These are phyloP conservation scores for Morpho achilles DNA, from an alignment of 2,888 invertebrate species.

Conservation along the genomic window DNA sequence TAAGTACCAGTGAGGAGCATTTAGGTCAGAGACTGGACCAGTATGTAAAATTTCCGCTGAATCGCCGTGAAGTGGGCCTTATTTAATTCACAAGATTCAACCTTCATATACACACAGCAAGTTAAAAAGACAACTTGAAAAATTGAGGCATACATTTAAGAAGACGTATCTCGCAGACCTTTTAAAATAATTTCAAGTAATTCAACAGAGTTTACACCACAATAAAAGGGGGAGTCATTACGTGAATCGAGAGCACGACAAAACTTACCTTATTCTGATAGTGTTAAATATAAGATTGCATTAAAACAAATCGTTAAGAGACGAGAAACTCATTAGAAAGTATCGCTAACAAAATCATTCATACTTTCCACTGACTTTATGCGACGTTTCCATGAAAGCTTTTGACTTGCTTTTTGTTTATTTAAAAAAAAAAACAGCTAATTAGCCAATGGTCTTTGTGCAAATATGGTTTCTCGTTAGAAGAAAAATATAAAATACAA, in stretches of 20 bases:
- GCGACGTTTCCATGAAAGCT: conserved; percentile 29
- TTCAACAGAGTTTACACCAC: conserved; percentile 12
- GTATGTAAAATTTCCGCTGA: too few relatives aligned
- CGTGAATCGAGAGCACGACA: not conserved
- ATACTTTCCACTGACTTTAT: conserved; percentile 27
- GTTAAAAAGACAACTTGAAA: too few relatives aligned
- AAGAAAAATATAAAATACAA: conserved; percentile 8
- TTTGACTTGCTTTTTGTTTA: conserved; percentile 30
- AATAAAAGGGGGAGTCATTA: conserved; percentile 12
- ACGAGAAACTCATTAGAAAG: conserved; percentile 28
- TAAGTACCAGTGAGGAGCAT: too few relatives aligned
- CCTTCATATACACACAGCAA: too few relatives aligned
- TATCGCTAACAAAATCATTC: conserved; percentile 29
- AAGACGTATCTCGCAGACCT: not conserved
- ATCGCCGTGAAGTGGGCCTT: too few relatives aligned
- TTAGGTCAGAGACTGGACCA: too few relatives aligned
- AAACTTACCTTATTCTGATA: not conserved
- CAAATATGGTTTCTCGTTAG: conserved; percentile 35
- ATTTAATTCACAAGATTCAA: too few relatives aligned
- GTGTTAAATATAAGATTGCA: conserved; percentile 2
- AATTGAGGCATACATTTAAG: too few relatives aligned
- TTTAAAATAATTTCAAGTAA: conserved; percentile 9
- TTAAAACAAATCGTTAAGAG: conserved; percentile 1
- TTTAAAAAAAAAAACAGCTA: conserved; percentile 38
- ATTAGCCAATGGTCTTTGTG: conserved; percentile 47